Evolutionary conservation across 2,113 vertebrate genomes (phyloP), one percentile per base, ranked within the genome.

Genomic region (Limanda limanda): DNA sequence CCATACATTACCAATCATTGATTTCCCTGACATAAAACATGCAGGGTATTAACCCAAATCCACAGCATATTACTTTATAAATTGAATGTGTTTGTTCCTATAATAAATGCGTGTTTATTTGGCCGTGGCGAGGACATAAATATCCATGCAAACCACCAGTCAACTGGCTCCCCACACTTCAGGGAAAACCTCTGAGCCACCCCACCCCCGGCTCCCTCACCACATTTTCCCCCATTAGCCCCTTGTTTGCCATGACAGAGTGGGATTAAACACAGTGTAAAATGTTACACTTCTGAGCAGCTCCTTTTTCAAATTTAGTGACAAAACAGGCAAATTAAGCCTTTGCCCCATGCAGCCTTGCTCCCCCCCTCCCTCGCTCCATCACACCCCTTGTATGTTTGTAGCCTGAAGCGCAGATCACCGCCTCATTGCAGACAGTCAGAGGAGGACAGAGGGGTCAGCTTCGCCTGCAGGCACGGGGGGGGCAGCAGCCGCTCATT

Each of bases 261-360:
- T 76, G 70, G 88, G 87, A 89, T 94, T 93, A 91, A 92, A 88
- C 79, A 81, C 89, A 74, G 73, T 80, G 83, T 84, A 87, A 88
- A 86, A 86, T 76, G 79, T 78, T 89, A 74, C 83, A 88, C 74
- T 88, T 69, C 71, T 74, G 72, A 87, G 78, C 78, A 83, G 76
- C 74, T 82, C 77, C 84, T 79, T 54, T 78, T 85, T 84, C 75
- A 81, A 71, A 90, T 88, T 86, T 84, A 55, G 74, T 78, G 78
- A 88, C 85, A 92, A 91, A 92, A 92, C 83, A 84, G 81, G 9
- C 87, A 89, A 92, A 92, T 92, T 77, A 92, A 91, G 87, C 86
- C 81, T 88, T 89, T 90, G 81, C 83, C 90, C 86, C 78, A 47
- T 79, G 85, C 68, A 73, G 78, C 59, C 55, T 81, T 61, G 66